Conservation (phyloP, 2,113 vertebrate species). For the Mormyrus lacerda region DNA sequence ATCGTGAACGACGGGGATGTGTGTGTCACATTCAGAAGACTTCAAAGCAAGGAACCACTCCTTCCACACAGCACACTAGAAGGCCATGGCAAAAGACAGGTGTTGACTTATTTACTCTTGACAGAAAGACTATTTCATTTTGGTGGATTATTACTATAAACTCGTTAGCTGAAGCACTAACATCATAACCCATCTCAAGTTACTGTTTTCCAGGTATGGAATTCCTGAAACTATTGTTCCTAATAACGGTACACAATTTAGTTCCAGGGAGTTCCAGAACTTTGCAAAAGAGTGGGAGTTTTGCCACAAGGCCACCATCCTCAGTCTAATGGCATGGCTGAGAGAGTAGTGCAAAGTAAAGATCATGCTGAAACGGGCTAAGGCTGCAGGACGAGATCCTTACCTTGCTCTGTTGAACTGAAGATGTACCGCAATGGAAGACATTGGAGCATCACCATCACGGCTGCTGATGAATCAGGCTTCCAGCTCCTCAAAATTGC, state of each 20-base stretch:
- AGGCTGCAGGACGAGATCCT: neutral
- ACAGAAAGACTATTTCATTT: neutral
- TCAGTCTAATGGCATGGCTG: neutral
- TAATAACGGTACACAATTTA: neutral
- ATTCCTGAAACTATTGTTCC: neutral
- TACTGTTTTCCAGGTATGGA: neutral
- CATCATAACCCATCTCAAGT: neutral
- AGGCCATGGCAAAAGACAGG: slow-evolving; percentile 22
- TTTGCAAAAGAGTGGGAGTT: neutral
- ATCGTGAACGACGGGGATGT: slow-evolving; percentile 17
- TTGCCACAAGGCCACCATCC: neutral
- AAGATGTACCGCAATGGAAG: neutral
- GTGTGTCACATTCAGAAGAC: neutral
- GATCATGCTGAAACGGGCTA: neutral
- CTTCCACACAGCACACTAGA: slow-evolving; percentile 20
- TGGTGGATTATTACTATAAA: neutral
- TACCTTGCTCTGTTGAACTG: neutral
- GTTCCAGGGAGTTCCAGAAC: neutral
- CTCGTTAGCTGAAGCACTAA: neutral
- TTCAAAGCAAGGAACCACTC: slow-evolving; percentile 15
- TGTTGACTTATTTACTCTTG: slow-evolving; percentile 13
- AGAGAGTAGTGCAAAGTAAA: neutral
- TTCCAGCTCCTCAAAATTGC: neutral
- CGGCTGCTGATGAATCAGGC: neutral
- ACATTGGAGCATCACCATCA: neutral